Evolutionary conservation across 2,113 vertebrate species (phyloP).

Genomic region (Cacatua alba): DNA sequence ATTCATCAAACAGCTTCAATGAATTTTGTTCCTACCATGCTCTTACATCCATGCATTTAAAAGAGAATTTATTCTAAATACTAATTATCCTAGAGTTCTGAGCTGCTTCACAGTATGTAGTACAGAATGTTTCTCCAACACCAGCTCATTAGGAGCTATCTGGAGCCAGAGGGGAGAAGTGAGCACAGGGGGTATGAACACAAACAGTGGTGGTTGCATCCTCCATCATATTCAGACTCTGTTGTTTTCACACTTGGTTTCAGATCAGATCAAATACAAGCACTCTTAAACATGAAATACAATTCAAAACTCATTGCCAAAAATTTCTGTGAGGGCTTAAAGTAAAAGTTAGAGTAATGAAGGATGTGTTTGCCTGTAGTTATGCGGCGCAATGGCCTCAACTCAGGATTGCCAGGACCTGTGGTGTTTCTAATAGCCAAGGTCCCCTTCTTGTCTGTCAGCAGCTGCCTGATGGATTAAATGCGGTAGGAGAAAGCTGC

Average conservation of each 20-base stretch:
- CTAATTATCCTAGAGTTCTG: background rate
- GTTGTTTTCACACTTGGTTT: background rate
- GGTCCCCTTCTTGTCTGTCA: background rate
- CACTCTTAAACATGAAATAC: background rate
- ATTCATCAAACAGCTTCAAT: rapidly evolving
- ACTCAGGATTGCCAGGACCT: background rate
- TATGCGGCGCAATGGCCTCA: rapidly evolving
- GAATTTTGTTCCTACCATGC: rapidly evolving
- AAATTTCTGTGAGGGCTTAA: background rate
- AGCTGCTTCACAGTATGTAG: background rate
- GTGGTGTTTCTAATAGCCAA: background rate
- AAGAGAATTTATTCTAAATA: background rate
- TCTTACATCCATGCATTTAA: rapidly evolving
- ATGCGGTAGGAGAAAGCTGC: background rate
- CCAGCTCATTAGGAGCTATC: background rate
- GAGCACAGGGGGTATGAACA: background rate
- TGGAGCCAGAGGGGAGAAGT: background rate
- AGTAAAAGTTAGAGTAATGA: background rate
- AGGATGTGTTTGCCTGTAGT: background rate
- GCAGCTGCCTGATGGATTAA: background rate
- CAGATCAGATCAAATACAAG: background rate
- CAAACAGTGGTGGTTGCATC: background rate
- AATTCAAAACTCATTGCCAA: background rate
- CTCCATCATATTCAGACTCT: rapidly evolving
- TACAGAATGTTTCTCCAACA: background rate